Evolutionary conservation across 1,140 invertebrate genomes (phyloP), one percentile per base, ranked within the genome.

Genomic region (Brachionus calyciflorus): DNA sequence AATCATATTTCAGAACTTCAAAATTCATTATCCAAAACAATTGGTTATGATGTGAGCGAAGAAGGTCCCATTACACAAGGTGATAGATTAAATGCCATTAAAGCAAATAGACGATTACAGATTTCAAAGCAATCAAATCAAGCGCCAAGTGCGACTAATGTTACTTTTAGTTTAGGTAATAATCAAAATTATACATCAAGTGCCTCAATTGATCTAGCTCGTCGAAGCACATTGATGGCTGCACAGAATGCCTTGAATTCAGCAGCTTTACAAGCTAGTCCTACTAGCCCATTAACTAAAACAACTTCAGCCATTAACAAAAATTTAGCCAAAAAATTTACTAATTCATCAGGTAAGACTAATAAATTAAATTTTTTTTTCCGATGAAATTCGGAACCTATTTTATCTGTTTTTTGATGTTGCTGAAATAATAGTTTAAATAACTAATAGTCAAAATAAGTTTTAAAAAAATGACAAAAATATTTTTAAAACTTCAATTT

Each of bases 51-150:
- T 51, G n/a, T n/a, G n/a, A n/a, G n/a, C n/a, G 28, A 48, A 14
- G 21, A 49, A 49, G 44, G 44, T 69, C 51, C 69, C 17, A 63
- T 79, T 46, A 79, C 78, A 30, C 78, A 79, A 48, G 78, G 78
- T 14, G 78, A 79, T 60, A 68, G 78, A 28, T 53, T 79, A 33
- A 79, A 79, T 37, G 53, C 49, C 12, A 78, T 79, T 12, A 79
- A 79, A 77, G 78, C 77, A 10, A 68, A 60, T 33, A 17, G 78
- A 19, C 60, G 77, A n/a, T n/a, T n/a, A n/a, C n/a, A n/a, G n/a
- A n/a, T n/a, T 33, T 10, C 17, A 65, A 65, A 73, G 49, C n/a
- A 51, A 0, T 33, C 69, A 51, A 73, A 55, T 33, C n/a, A 49
- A 12, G 41, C 60, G 5, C 69, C 69, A 51, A 28, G 3, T 12